Evolutionary conservation across 2,888 invertebrate genomes (phyloP).

Genomic region (Baronia brevicornis): DNA sequence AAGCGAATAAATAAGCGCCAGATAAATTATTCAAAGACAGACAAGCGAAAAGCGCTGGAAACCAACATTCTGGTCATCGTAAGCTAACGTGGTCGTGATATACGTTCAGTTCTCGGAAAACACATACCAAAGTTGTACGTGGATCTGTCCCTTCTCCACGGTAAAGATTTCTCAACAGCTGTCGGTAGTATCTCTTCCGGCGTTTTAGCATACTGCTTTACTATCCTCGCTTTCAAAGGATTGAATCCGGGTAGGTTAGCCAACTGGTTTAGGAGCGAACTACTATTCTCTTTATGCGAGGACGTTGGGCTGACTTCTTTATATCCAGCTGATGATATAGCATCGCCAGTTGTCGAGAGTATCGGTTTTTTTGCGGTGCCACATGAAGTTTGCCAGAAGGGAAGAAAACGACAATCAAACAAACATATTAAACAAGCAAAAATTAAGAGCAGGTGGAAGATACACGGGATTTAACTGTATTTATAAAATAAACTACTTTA

Average conservation of each 20-base stretch:
- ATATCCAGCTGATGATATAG: constrained; percentile 60
- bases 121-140: constrained; percentile 83
- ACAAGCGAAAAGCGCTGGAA: constrained; percentile 12
- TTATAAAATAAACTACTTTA: too few relatives aligned
- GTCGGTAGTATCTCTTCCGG: constrained; percentile 80
- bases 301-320: constrained; percentile 74
- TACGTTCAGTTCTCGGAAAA: constrained; percentile 38
- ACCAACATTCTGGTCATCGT: constrained; percentile 39
- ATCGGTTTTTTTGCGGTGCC: constrained; percentile 61
- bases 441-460: constrained; percentile 32
- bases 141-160: constrained; percentile 88
- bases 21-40: constrained; percentile 8
- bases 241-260: constrained; percentile 81
- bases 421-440: constrained; percentile 57
- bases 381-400: constrained; percentile 72
- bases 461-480: constrained; percentile 13
- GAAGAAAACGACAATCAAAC: constrained; percentile 72
- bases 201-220: constrained; percentile 80
- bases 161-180: constrained; percentile 87
- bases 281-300: constrained; percentile 79
- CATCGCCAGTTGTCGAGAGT: constrained; percentile 58
- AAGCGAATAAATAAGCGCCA: constrained; percentile 11
- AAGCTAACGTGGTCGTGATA: constrained; percentile 37
- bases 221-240: constrained; percentile 81
- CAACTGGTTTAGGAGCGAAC: constrained; percentile 81